These are phyloP conservation scores for Macrosiphum euphorbiae DNA, from an alignment of 2,888 invertebrate species.

Conservation along the genomic window DNA sequence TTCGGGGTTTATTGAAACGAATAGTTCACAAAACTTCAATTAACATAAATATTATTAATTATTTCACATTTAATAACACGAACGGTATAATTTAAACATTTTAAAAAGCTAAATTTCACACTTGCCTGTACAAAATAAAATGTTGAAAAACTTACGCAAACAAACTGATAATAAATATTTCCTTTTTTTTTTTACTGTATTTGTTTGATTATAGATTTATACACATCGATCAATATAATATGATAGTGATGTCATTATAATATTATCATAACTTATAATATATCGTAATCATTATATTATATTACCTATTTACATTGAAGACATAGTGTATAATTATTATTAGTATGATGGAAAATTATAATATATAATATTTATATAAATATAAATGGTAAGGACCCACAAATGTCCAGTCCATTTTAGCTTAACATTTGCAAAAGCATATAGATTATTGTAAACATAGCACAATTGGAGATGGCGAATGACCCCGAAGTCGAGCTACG, in stretches of 20 bases:
- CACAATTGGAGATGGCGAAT: conserved; percentile 63
- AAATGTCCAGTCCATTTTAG: conserved; percentile 52
- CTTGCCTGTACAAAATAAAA: not conserved
- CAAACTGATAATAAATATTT: not conserved
- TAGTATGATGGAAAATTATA: conserved; percentile 2
- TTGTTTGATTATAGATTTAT: not conserved
- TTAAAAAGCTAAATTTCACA: not conserved
- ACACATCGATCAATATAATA: not conserved
- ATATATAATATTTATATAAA: not conserved
- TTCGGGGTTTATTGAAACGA: not conserved
- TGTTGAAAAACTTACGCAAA: not conserved
- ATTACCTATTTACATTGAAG: not conserved
- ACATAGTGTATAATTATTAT: conserved; percentile 21
- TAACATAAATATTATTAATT: not conserved
- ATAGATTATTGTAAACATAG: conserved; percentile 52
- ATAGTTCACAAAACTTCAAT: not conserved
- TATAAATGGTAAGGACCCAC: not conserved
- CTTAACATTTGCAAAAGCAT: conserved; percentile 58
- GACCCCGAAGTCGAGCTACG: conserved; percentile 68
- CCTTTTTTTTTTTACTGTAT: not conserved
- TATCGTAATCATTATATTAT: not conserved
- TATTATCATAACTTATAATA: not conserved
- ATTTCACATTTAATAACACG: not conserved
- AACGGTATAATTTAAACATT: not conserved
- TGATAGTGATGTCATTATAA: not conserved